Conservation (phyloP, 2,113 vertebrate species). For the Tamias sibiricus region DNA sequence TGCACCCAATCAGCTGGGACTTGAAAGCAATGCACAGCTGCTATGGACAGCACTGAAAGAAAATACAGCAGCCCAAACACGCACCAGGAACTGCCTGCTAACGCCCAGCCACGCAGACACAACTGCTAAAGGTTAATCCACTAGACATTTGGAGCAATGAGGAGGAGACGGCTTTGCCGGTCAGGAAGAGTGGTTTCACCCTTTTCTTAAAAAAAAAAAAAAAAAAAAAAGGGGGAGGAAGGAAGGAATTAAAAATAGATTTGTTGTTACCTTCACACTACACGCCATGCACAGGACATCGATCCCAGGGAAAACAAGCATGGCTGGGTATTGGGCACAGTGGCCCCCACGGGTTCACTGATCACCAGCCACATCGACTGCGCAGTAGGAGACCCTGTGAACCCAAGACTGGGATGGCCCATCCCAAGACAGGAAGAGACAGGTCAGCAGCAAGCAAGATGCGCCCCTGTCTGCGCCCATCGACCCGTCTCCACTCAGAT, state of each 20-base stretch:
- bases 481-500: rapidly evolving
- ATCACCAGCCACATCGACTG: background rate
- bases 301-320: background rate
- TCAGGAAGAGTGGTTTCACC: background rate
- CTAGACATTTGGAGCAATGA: background rate
- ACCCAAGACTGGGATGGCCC: background rate
- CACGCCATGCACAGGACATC: rapidly evolving
- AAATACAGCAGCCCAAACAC: background rate
- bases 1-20: background rate
- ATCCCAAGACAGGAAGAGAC: background rate
- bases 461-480: background rate
- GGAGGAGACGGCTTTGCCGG: background rate
- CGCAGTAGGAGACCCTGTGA: background rate
- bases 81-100: rapidly evolving
- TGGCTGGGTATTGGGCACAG: rapidly evolving
- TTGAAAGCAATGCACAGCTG: background rate
- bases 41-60: rapidly evolving
- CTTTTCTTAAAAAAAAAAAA: too few species aligned
- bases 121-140: background rate
- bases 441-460: background rate
- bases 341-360: rapidly evolving
- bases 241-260: conserved; percentile 18
- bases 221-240: background rate
- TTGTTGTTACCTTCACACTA: background rate
- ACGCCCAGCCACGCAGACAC: background rate